These are phyloP conservation scores for Nomada fucata DNA, from an alignment of 2,888 invertebrate species.

Conservation along the genomic window DNA sequence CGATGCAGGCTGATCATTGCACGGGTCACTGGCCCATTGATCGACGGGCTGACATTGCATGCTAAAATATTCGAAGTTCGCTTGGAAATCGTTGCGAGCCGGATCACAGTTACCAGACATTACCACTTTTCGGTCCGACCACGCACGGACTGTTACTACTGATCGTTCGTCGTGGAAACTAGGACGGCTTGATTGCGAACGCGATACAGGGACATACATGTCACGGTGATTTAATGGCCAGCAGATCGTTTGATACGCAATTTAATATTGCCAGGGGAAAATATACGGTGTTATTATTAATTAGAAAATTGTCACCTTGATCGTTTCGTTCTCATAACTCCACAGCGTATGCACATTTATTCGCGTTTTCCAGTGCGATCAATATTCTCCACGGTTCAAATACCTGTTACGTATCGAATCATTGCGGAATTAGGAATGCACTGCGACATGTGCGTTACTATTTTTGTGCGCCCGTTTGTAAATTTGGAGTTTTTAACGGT, in stretches of 20 bases:
- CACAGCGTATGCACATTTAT: too few relatives aligned
- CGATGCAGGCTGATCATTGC: constrained; percentile 56
- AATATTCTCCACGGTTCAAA: too few relatives aligned
- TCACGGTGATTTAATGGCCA: constrained; percentile 16
- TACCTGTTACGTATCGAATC: too few relatives aligned
- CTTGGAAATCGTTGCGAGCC: neutral
- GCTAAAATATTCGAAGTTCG: constrained; percentile 34
- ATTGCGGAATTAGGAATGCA: neutral
- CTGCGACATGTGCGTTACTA: too few relatives aligned
- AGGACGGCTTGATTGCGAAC: constrained; percentile 9
- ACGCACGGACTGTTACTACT: constrained; percentile 11
- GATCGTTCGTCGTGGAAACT: constrained; percentile 3
- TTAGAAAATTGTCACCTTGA: neutral
- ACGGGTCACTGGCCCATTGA: constrained; percentile 55
- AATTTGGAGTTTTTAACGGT: neutral
- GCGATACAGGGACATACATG: constrained; percentile 6
- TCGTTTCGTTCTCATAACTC: neutral
- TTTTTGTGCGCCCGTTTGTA: neutral
- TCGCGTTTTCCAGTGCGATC: too few relatives aligned
- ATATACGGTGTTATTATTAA: neutral
- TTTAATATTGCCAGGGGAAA: neutral
- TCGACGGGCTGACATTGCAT: constrained; percentile 67
- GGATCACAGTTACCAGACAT: neutral
- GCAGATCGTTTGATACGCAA: constrained; percentile 4
- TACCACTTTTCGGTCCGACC: constrained; percentile 20